Conservation (phyloP, 2,888 invertebrate species). For the Microctonus brassicae region DNA sequence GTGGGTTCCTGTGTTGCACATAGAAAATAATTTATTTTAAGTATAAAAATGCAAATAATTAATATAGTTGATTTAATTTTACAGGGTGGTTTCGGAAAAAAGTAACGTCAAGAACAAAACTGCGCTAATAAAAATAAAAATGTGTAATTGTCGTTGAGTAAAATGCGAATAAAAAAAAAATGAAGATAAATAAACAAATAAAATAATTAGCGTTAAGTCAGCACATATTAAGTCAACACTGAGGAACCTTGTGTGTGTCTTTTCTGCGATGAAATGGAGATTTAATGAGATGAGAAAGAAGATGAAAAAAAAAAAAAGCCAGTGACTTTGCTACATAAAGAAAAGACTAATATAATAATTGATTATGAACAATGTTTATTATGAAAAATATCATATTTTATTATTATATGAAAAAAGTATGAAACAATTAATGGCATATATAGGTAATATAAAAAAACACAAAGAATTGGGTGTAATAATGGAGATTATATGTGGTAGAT, state of each 20-base stretch:
- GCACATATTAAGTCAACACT: constrained; percentile 51
- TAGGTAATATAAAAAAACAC: constrained; percentile 49
- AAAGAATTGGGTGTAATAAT: constrained; percentile 53
- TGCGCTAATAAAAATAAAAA: constrained; percentile 52
- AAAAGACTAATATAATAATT: constrained; percentile 65
- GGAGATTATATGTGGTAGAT: constrained; percentile 42
- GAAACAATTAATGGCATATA: constrained; percentile 58
- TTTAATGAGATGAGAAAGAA: background rate
- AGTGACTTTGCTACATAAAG: constrained; percentile 61
- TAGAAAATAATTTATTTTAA: background rate
- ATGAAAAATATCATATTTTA: constrained; percentile 65
- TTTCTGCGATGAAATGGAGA: constrained; percentile 20
- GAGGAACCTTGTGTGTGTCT: constrained; percentile 26
- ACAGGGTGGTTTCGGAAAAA: constrained; percentile 73
- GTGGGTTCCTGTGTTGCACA: constrained; percentile 21
- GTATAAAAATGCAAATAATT: background rate
- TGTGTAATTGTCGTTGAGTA: constrained; percentile 33
- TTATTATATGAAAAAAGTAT: constrained; percentile 59
- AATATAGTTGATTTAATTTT: constrained; percentile 47
- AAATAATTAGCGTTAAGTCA: constrained; percentile 50
- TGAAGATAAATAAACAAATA: constrained; percentile 21
- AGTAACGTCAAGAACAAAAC: constrained; percentile 70
- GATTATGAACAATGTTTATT: constrained; percentile 65
- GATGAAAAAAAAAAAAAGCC: constrained; percentile 44
- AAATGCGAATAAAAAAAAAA: constrained; percentile 18